These are phyloP conservation scores for Liodrosophila aerea DNA, from an alignment of 2,888 invertebrate species.

Conservation along the genomic window DNA sequence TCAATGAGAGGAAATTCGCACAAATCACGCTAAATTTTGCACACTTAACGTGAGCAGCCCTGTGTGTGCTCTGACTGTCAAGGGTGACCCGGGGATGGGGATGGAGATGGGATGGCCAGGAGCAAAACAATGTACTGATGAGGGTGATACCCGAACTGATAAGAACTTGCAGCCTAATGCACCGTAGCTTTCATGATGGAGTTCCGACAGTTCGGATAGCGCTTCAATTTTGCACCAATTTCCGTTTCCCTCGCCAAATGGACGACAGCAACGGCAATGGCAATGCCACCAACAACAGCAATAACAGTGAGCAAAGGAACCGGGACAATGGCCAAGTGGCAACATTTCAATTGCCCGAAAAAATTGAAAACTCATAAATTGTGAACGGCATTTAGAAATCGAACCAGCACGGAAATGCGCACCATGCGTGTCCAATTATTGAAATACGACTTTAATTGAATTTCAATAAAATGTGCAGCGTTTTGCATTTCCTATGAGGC, in stretches of 20 bases:
- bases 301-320: conserved; percentile 12
- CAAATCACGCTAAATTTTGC: conserved; percentile 77
- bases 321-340: conserved; percentile 61
- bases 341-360: conserved; percentile 72
- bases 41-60: conserved; percentile 66
- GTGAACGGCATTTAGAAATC: conserved; percentile 61
- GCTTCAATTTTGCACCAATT: conserved; percentile 67
- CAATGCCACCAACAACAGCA: conserved; percentile 1
- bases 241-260: conserved; percentile 60
- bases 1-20: conserved; percentile 66
- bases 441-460: conserved; percentile 81
- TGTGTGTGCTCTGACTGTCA: conserved; percentile 34
- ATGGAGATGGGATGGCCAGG: conserved; percentile 34
- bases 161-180: conserved; percentile 74
- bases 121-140: conserved; percentile 3
- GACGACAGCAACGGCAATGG: conserved; percentile 20
- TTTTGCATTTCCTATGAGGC: conserved; percentile 54
- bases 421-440: conserved; percentile 82
- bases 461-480: conserved; percentile 78
- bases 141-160: conserved; percentile 50
- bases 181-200: conserved; percentile 49
- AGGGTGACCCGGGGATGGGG: neutral
- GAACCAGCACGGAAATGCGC: conserved; percentile 75
- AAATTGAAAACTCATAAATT: conserved; percentile 79
- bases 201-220: conserved; percentile 19